Base-by-base conservation (phyloP, 2,888 invertebrate genomes). In the Ochropacha duplaris region DNA sequence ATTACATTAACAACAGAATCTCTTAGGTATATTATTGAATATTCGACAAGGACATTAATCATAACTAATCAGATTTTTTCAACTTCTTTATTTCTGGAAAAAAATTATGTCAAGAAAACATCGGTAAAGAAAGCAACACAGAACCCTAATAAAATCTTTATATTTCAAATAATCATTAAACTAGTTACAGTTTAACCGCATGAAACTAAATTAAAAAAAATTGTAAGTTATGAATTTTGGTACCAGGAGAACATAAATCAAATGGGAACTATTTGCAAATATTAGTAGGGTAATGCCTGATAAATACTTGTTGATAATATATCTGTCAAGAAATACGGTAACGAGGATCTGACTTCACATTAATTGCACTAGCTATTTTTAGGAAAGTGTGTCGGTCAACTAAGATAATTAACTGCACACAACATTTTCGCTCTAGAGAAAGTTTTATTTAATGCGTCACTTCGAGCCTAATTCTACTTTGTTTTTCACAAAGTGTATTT, bases 261-360 rank as follows among this genome's bases (percentile, higher is more conserved):
- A 9, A 36, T 4, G 0, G 9, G n/a, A 36, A 36, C 11, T 36
- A 6, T 9, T 36, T 5, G 36, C 36, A n/a, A 36, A 36, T 36
- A 36, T n/a, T 36, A 4, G 1, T n/a, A 36, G 36, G 6, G n/a
- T 36, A 36, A 36, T n/a, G 36, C 72, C 67, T 69, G 72, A 72
- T 77, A 71, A 81, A 71, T 74, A 62, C 60, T 70, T 66, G 67
- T 69, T 69, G 67, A 79, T 79, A 76, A 80, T 83, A 83, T 83
- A 84, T 84, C 83, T 80, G 81, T 84, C 86, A 80, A 72, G 75
- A 72, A 63, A 61, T 61, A 61, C 66, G 68, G 68, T 86, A 86
- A 86, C 81, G 79, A 83, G 81, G 68, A 74, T 72, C 69, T 70
- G 68, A 69, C 70, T 66, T 67, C 60, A 70, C 73, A 85, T 81